phyloP scores from a whole-genome alignment of 2,797 vertebrate genomes.

The Hybognathus amarus region DNA sequence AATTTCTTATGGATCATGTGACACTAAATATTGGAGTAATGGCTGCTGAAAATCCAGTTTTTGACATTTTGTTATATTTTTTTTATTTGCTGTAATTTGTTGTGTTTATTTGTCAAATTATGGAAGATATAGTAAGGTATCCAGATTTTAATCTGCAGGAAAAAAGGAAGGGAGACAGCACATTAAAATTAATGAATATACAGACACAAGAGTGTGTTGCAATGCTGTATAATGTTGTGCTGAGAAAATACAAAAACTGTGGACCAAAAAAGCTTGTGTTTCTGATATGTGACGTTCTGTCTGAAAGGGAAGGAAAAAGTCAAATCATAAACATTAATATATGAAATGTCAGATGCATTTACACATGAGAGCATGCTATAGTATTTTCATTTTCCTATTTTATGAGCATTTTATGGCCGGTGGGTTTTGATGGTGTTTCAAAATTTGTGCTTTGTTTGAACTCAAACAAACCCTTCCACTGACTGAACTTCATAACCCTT shows the following conservation, averaged over 20 bases:
- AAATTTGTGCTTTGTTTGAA: background rate
- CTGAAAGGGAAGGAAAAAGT: background rate
- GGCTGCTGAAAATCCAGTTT: too few species aligned
- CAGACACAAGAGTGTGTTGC: background rate
- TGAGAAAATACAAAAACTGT: background rate
- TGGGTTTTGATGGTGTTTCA: background rate
- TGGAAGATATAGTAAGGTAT: too few species aligned
- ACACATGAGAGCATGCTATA: background rate
- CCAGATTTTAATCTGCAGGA: background rate
- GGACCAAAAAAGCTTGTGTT: background rate
- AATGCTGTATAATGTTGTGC: background rate
- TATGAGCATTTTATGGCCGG: background rate
- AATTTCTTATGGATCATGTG: too few species aligned
- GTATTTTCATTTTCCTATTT: background rate
- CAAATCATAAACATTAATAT: background rate
- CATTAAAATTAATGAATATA: background rate
- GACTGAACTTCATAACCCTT: slow-evolving; percentile 13
- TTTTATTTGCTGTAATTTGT: too few species aligned
- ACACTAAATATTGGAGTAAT: too few species aligned
- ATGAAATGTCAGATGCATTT: background rate
- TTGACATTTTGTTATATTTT: too few species aligned
- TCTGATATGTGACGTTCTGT: background rate
- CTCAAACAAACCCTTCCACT: background rate
- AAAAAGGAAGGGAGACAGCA: background rate
- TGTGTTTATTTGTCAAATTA: too few species aligned